Evolutionary conservation across 2,113 vertebrate genomes (phyloP), one percentile per base, ranked within the genome.

Genomic region (Centropus unirufus): DNA sequence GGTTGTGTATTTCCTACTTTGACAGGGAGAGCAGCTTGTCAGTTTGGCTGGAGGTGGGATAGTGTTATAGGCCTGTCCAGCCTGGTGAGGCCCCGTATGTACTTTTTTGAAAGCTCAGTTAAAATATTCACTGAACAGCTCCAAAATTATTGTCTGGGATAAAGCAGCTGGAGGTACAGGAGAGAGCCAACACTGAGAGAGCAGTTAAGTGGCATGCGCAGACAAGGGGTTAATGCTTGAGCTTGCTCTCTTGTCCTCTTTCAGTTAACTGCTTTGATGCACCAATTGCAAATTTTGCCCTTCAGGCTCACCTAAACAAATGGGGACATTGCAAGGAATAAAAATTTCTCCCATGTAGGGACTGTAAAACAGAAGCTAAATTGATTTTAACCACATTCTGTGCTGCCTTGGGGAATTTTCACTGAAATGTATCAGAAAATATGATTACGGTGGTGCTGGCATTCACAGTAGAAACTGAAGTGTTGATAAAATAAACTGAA

Each of bases 401-500:
- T 3, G 13, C 24, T 61, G 54, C 40, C 63, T 36, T 51, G 36
- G 61, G 66, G 74, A 93, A 49, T 84, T 89, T 85, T 64, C 54
- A 76, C 77, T 89, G 36, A 91, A 82, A 89, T 54, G 74, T 36
- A 92, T 49, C 47, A 92, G 66, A 74, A 90, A 49, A 61, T 68
- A 73, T 49, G n/a, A 92, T 86, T 78, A 83, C 8, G n/a, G 49
- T 72, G 39, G 27, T 69, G 63, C 40, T 83, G 70, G 62, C 46
- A 66, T 52, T 88, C 88, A 89, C 49, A 90, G 47, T 4, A 90
- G 68, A n/a, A n/a, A 64, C 14, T 40, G 24, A 17, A 66, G 9
- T 75, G 54, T 58, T 89, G 62, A 68, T 68, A 95, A 95, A 91
- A 93, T 57, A 72, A 92, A 82, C 69, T 54, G n/a, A 29, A 82